Percentiles rank a stretch among this genome's conserved stretches.
Evolutionary conservation across 2,113 vertebrate genomes (phyloP).

Genomic region (Puntigrus tetrazona): DNA sequence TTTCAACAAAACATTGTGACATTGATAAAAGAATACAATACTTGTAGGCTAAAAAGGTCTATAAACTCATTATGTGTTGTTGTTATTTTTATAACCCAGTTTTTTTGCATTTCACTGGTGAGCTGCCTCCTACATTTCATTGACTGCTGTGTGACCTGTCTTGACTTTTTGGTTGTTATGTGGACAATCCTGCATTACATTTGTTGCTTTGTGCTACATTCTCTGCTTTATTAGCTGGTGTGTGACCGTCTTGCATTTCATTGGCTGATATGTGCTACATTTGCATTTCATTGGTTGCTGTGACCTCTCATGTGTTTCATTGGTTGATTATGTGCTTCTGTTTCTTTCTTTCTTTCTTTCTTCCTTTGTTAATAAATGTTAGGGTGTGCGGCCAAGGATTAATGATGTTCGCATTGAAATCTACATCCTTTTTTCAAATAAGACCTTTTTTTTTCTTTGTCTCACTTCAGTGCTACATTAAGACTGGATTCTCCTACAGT

Average conservation of each 20-base stretch:
- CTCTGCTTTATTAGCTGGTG: not conserved
- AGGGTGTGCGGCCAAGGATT: not conserved
- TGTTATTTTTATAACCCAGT: not conserved
- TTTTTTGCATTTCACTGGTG: not conserved
- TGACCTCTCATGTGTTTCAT: not conserved
- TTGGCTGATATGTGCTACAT: not conserved
- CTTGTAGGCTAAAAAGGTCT: not conserved
- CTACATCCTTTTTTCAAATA: not conserved
- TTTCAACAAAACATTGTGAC: not conserved
- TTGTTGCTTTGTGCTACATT: not conserved
- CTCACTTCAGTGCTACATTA: not conserved
- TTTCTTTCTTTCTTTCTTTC: not conserved
- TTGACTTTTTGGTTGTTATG: not conserved
- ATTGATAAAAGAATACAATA: not conserved
- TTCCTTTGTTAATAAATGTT: not conserved
- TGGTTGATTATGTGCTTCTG: not conserved
- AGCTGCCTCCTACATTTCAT: not conserved
- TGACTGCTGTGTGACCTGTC: not conserved
- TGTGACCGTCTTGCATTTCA: not conserved
- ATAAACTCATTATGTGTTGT: not conserved
- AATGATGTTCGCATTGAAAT: slow-evolving; percentile 19
- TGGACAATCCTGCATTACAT: not conserved
- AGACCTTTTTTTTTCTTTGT: not conserved
- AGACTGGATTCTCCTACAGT: not conserved
- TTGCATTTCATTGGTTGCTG: not conserved